Evolutionary conservation across 2,888 invertebrate genomes (phyloP).

Genomic region (Napeogenes inachia): DNA sequence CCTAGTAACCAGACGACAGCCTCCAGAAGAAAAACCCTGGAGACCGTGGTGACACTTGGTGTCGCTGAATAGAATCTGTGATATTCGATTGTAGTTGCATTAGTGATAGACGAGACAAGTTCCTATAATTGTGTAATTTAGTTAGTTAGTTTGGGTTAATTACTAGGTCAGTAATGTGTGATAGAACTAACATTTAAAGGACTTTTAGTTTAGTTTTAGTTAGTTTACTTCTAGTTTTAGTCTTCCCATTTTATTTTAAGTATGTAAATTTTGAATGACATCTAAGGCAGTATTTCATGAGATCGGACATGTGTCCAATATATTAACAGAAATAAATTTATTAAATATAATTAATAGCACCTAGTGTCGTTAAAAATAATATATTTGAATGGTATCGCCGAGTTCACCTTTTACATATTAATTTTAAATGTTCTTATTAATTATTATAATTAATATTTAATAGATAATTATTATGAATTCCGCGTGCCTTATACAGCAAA

Average conservation of each 20-base stretch:
- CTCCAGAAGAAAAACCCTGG: constrained; percentile 86
- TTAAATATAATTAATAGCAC: constrained; percentile 29
- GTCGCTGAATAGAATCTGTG: constrained; percentile 34
- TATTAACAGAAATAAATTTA: constrained; percentile 38
- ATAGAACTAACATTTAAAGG: constrained; percentile 22
- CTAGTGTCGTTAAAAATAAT: constrained; percentile 30
- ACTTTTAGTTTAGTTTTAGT: constrained; percentile 6
- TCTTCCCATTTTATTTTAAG: constrained; percentile 24
- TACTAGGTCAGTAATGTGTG: constrained; percentile 46
- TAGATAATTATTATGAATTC: constrained; percentile 28
- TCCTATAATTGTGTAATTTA: constrained; percentile 33
- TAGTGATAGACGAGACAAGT: constrained; percentile 36
- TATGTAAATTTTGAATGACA: constrained; percentile 61
- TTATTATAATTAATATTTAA: constrained; percentile 7
- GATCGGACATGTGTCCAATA: constrained; percentile 42
- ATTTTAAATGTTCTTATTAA: constrained; percentile 2
- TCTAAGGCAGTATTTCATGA: constrained; percentile 74
- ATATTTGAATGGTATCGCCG: constrained; percentile 2
- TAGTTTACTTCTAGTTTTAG: constrained; percentile 19
- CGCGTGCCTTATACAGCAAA: constrained; percentile 73
- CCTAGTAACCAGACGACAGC: constrained; percentile 82
- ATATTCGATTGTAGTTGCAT: constrained; percentile 39
- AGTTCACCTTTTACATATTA: neutral
- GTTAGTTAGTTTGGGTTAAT: constrained; percentile 34
- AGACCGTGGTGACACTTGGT: constrained; percentile 83